Conservation (phyloP, 2,797 vertebrate species). For the Gymnothorax reevesii region DNA sequence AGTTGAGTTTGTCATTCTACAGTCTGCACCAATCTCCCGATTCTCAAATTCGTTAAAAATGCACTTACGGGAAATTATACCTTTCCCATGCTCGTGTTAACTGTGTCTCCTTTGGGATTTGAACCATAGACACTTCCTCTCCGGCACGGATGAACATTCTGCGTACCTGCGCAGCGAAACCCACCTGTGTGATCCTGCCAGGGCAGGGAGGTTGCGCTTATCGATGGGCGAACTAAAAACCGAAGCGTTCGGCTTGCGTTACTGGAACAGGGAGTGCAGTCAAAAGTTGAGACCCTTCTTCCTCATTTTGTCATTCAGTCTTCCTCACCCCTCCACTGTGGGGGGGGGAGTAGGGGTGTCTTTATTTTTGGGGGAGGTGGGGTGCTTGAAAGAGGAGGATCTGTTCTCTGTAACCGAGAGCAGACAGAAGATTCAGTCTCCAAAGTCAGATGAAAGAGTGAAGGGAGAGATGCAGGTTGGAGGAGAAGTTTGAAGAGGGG, state of each 20-base stretch:
- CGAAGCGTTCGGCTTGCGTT: not conserved
- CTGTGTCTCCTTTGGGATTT: not conserved
- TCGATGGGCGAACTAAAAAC: not conserved
- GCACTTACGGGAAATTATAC: too few species aligned
- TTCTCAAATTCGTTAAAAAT: not conserved
- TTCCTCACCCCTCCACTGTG: not conserved
- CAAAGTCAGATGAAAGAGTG: constrained; percentile 70
- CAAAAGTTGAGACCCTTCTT: not conserved
- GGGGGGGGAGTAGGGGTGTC: not conserved
- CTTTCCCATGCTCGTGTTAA: not conserved
- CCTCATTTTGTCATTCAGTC: constrained; percentile 13
- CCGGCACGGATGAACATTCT: not conserved
- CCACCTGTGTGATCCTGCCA: not conserved
- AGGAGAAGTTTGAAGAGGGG: constrained; percentile 62
- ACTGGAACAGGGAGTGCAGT: not conserved
- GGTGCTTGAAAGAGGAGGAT: constrained; percentile 31
- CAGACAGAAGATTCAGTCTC: constrained; percentile 63
- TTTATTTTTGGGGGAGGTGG: constrained; percentile 34
- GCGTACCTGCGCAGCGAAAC: not conserved
- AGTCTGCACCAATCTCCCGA: not conserved
- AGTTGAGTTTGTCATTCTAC: too few species aligned
- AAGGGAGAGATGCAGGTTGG: constrained; percentile 55
- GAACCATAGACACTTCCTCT: not conserved
- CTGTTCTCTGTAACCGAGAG: constrained; percentile 62
- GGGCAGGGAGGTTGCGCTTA: not conserved